Percentiles rank a stretch among this genome's conserved stretches.
These are phyloP conservation scores for Aricia agestis DNA, from an alignment of 1,140 invertebrate genomes.

Conservation along the genomic window DNA sequence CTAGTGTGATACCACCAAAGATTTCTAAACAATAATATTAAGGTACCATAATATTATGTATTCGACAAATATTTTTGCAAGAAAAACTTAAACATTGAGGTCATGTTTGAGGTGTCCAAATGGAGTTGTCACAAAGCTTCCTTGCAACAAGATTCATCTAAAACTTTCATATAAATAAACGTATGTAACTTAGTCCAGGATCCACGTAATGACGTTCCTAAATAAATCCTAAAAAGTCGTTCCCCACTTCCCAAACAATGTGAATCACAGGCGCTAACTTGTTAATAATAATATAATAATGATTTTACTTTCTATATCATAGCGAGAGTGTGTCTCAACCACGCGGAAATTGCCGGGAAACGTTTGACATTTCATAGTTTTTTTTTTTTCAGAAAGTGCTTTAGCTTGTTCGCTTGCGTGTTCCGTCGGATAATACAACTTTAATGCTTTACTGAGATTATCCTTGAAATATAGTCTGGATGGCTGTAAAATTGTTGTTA, in stretches of 20 bases:
- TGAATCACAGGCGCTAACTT: not conserved
- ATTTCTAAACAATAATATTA: too few species aligned
- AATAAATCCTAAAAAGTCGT: too few species aligned
- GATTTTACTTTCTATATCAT: constrained; percentile 22
- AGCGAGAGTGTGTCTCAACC: constrained; percentile 20
- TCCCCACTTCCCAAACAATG: not conserved
- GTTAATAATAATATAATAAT: not conserved
- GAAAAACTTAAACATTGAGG: too few species aligned
- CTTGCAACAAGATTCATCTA: too few species aligned
- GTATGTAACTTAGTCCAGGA: too few species aligned
- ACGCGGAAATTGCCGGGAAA: constrained; percentile 16
- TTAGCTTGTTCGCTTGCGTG: not conserved
- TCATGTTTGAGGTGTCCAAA: too few species aligned
- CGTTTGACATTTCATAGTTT: not conserved
- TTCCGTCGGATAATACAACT: not conserved
- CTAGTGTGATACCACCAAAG: too few species aligned
- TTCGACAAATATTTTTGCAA: too few species aligned
- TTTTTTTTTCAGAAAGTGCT: not conserved
- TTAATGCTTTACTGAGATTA: not conserved
- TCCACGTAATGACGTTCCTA: too few species aligned
- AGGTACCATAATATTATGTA: too few species aligned
- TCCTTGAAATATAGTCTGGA: not conserved
- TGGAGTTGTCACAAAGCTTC: too few species aligned
- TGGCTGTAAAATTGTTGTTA: not conserved
- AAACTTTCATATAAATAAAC: too few species aligned